phyloP scores from a whole-genome alignment of 1,140 invertebrate species.

The Drosophila arizonae region DNA sequence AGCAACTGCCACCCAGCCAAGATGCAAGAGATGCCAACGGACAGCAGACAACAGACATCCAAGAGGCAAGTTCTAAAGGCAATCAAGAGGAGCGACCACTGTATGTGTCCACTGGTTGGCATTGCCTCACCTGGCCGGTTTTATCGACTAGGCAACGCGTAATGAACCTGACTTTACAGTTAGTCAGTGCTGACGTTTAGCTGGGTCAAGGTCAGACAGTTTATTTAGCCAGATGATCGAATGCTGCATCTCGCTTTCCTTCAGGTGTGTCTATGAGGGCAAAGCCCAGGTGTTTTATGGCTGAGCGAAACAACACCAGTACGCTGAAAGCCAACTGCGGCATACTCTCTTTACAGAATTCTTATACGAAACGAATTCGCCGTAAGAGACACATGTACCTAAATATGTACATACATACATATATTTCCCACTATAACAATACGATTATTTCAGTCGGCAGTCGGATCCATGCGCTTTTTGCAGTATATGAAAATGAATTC shows the following conservation, averaged over 20 bases:
- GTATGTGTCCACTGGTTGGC: background rate
- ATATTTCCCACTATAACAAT: no score
- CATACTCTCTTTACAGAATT: background rate
- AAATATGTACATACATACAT: no score
- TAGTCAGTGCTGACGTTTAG: conserved; percentile 41
- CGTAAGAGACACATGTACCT: background rate
- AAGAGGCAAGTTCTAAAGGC: conserved; percentile 50
- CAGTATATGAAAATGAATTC: no score
- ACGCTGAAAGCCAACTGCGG: background rate
- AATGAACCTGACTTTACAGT: conserved; percentile 66
- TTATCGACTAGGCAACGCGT: conserved; percentile 32
- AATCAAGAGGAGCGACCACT: conserved; percentile 11
- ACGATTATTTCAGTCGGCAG: no score
- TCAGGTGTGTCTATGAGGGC: conserved; percentile 21
- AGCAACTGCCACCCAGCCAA: background rate
- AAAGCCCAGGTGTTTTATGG: conserved; percentile 20
- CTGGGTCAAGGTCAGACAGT: conserved; percentile 69
- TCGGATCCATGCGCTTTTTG: no score
- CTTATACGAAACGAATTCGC: background rate
- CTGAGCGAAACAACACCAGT: conserved; percentile 19
- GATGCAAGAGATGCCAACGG: background rate
- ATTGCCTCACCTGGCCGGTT: conserved; percentile 27
- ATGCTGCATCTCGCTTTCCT: conserved; percentile 33
- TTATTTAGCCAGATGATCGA: conserved; percentile 28
- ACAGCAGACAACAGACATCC: background rate